A percentile compares a stretch with the other conserved stretches of the same genome.
Conservation (phyloP, 2,888 invertebrate species). For the Eurytoma californica region DNA sequence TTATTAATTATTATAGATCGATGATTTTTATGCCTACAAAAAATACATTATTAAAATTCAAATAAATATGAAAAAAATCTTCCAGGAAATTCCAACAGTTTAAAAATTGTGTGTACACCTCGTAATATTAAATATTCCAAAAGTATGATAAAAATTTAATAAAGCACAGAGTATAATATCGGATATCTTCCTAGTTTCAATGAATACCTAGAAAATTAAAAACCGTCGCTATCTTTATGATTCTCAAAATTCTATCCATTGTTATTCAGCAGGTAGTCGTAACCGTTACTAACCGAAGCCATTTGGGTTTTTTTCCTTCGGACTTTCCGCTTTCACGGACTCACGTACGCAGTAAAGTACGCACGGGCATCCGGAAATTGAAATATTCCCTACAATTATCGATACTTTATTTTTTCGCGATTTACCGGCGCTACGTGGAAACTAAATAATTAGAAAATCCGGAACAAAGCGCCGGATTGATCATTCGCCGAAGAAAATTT, state of each 20-base stretch:
- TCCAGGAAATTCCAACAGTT: background rate
- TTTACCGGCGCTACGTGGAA: background rate
- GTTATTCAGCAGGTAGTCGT: conserved; percentile 33
- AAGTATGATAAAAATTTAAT: background rate
- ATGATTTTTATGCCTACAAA: too few species aligned
- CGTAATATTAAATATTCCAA: background rate
- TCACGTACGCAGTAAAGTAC: conserved; percentile 28
- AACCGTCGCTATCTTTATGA: conserved; percentile 26
- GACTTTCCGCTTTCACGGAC: background rate
- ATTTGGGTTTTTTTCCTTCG: conserved; percentile 16
- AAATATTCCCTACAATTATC: conserved; percentile 28
- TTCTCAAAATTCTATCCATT: conserved; percentile 34
- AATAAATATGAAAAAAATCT: too few species aligned
- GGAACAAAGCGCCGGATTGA: too few species aligned
- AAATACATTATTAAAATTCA: too few species aligned
- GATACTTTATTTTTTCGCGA: background rate
- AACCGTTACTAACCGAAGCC: conserved; percentile 41
- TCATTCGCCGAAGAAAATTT: too few species aligned
- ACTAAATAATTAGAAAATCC: too few species aligned
- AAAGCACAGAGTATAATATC: conserved; percentile 3
- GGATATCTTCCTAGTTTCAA: conserved; percentile 20
- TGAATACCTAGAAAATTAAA: conserved; percentile 40
- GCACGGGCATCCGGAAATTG: conserved; percentile 2
- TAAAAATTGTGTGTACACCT: background rate
- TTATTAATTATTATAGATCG: too few species aligned